phyloP scores from a whole-genome alignment of 2,113 vertebrate genomes.

The Anser cygnoides region DNA sequence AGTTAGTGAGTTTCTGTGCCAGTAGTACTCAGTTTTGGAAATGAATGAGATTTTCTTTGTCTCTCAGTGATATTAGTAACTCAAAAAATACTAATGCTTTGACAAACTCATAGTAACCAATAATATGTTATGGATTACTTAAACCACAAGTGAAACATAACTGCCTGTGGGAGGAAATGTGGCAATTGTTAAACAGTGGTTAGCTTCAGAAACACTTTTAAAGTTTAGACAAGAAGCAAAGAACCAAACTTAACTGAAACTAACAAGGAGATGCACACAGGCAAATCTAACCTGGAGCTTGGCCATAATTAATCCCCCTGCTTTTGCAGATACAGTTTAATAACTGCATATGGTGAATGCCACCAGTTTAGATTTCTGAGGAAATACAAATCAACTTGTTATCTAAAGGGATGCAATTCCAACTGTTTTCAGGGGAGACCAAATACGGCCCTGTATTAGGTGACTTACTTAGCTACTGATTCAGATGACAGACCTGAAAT shows the following conservation, averaged over 20 bases:
- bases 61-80: conserved; percentile 36
- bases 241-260: not conserved
- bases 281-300: not conserved
- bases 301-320: not conserved
- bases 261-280: not conserved
- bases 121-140: conserved; percentile 43
- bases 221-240: conserved; percentile 6
- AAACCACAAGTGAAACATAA: conserved; percentile 42
- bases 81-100: conserved; percentile 41
- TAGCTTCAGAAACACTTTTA: conserved; percentile 28
- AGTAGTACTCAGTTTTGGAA: conserved; percentile 13
- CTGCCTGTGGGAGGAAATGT: conserved; percentile 41
- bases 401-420: not conserved
- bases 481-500: not conserved
- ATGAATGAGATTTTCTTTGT: conserved; percentile 41
- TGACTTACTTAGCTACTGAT: not conserved
- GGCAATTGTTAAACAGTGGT: conserved; percentile 46
- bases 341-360: not conserved
- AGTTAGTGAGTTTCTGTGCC: conserved; percentile 16
- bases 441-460: not conserved
- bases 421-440: not conserved
- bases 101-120: conserved; percentile 19
- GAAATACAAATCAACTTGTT: not conserved
- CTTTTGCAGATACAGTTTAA: not conserved
- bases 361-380: not conserved